Conservation (phyloP, 1,140 invertebrate genomes). For the Mylabris phalerata region DNA sequence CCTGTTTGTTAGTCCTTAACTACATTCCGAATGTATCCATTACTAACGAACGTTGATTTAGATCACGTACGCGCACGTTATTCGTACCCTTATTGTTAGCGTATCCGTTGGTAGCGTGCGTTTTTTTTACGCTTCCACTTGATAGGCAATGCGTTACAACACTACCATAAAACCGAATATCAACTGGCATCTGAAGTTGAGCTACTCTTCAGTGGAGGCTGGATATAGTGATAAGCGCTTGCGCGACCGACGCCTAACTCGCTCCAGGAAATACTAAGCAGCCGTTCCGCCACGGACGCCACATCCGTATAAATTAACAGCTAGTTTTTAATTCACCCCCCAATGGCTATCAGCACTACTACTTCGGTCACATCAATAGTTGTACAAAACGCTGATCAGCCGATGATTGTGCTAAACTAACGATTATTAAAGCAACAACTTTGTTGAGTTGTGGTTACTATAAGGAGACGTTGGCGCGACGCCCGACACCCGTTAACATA, state of each 20-base stretch:
- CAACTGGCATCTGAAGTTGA: constrained; percentile 19
- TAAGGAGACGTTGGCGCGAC: too few species aligned
- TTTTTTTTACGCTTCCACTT: background rate
- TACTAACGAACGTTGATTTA: background rate
- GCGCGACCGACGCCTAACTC: constrained; percentile 20
- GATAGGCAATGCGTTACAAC: constrained; percentile 2
- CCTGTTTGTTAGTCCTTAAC: background rate
- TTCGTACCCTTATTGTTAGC: background rate
- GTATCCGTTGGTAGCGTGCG: background rate
- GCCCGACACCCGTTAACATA: too few species aligned
- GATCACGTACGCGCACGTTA: background rate
- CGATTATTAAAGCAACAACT: too few species aligned
- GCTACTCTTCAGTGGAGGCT: constrained; percentile 15
- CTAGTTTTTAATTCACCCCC: constrained; percentile 8
- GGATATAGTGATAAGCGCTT: constrained; percentile 9
- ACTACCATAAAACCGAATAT: constrained; percentile 10
- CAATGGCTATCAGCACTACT: background rate
- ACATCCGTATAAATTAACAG: constrained; percentile 7
- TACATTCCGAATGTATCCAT: background rate
- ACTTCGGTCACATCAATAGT: background rate
- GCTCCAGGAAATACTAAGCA: constrained; percentile 13
- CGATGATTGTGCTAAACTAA: too few species aligned
- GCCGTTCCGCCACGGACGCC: background rate
- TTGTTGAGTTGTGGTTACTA: too few species aligned
- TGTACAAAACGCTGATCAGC: too few species aligned